phyloP scores from a whole-genome alignment of 2,888 invertebrate genomes.

The Phanerotoma sp. region DNA sequence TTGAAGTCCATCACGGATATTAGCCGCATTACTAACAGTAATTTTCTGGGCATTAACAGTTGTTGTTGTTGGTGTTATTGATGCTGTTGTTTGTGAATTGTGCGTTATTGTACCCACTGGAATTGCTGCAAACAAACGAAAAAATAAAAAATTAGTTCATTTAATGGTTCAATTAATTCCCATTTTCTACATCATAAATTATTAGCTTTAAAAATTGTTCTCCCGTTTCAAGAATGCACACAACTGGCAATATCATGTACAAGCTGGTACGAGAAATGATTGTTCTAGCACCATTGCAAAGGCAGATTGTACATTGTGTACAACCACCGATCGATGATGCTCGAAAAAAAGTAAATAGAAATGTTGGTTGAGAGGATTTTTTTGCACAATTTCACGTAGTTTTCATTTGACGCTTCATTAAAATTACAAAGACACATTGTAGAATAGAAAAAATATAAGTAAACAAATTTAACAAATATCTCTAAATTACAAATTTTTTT shows the following conservation, averaged over 20 bases:
- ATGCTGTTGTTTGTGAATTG: slow-evolving; percentile 45
- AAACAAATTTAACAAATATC: too few species aligned
- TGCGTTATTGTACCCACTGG: slow-evolving; percentile 57
- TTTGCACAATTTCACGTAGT: too few species aligned
- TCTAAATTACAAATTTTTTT: too few species aligned
- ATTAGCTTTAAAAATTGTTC: slow-evolving; percentile 23
- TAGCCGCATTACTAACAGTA: slow-evolving; percentile 46
- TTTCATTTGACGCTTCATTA: too few species aligned
- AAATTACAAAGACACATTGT: too few species aligned
- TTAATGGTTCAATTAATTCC: slow-evolving; percentile 2
- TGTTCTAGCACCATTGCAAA: slow-evolving; percentile 51
- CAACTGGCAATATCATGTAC: slow-evolving; percentile 38
- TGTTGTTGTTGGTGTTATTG: slow-evolving; percentile 42
- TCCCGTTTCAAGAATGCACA: slow-evolving; percentile 40
- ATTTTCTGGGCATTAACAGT: slow-evolving; percentile 55
- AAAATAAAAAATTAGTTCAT: slow-evolving; percentile 25
- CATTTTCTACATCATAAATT: slow-evolving; percentile 6
- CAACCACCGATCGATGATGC: slow-evolving; percentile 38
- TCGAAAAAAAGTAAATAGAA: slow-evolving; percentile 1
- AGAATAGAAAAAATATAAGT: too few species aligned
- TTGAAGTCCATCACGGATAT: slow-evolving; percentile 49
- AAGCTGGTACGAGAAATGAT: slow-evolving; percentile 49
- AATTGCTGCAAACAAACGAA: slow-evolving; percentile 52
- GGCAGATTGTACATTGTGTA: slow-evolving; percentile 32
- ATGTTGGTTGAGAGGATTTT: too few species aligned